Percentiles rank a stretch among this genome's conserved stretches.
Conservation (phyloP, 2,888 invertebrate genomes). For the Slavum lentiscoides region DNA sequence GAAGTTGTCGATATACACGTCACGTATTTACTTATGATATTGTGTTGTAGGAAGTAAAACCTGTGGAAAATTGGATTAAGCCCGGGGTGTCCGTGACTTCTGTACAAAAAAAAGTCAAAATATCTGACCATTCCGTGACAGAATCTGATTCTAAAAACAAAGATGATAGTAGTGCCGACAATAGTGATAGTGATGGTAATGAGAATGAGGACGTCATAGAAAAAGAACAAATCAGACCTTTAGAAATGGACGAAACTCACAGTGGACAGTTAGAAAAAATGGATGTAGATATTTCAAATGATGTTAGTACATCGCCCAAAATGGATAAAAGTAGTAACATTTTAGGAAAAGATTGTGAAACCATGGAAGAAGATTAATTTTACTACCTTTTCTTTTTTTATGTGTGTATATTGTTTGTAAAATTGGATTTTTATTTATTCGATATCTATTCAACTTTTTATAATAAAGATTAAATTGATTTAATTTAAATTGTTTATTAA, state of each 20-base stretch:
- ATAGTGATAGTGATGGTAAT: not conserved
- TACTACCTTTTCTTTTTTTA: not conserved
- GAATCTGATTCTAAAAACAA: slow-evolving; percentile 27
- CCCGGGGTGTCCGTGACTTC: slow-evolving; percentile 28
- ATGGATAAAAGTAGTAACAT: not conserved
- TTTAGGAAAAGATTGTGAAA: not conserved
- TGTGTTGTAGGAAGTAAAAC: slow-evolving; percentile 30
- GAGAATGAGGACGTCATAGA: not conserved
- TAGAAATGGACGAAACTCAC: not conserved
- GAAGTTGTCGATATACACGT: not conserved
- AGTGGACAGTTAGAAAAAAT: not conserved
- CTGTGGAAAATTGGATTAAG: slow-evolving; percentile 21
- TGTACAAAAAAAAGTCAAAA: slow-evolving; percentile 36
- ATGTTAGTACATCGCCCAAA: not conserved
- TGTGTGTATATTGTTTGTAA: not conserved
- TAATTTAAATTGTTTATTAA: too few relatives aligned
- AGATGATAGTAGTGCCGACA: not conserved
- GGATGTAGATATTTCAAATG: not conserved
- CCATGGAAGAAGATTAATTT: slow-evolving; percentile 33
- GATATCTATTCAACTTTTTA: too few relatives aligned
- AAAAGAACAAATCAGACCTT: not conserved
- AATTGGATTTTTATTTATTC: not conserved
- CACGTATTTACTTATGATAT: not conserved
- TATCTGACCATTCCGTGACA: not conserved
- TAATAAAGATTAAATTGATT: too few relatives aligned